Evolutionary conservation across 2,797 vertebrate genomes (phyloP).

Genomic region (Pseudocheirus occidentalis): DNA sequence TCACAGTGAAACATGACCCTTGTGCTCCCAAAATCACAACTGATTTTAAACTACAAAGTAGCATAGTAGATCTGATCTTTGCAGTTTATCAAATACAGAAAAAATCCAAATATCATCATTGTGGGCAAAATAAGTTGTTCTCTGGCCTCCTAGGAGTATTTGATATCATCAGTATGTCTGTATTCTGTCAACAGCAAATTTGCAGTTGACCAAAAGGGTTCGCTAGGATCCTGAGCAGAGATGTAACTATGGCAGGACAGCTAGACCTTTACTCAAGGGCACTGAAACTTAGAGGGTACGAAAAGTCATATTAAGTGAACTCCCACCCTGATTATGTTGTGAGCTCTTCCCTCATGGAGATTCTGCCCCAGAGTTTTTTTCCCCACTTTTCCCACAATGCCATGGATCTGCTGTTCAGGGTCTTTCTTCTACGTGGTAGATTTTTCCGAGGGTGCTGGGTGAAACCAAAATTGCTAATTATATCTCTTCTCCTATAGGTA

Average conservation of each 20-base stretch:
- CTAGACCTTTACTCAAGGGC: not conserved
- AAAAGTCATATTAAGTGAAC: not conserved
- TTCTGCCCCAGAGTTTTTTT: not conserved
- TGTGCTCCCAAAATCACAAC: not conserved
- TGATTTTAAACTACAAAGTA: not conserved
- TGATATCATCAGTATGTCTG: not conserved
- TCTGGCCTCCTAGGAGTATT: not conserved
- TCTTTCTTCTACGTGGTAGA: not conserved
- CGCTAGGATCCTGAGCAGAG: not conserved
- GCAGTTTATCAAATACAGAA: not conserved
- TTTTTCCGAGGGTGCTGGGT: not conserved
- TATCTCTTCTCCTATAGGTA: not conserved
- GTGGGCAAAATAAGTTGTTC: not conserved
- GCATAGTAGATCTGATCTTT: rapidly evolving
- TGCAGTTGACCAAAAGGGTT: not conserved
- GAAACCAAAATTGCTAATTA: not conserved
- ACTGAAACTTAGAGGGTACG: not conserved
- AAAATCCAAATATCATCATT: not conserved
- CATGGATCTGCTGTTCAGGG: not conserved
- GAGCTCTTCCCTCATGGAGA: not conserved
- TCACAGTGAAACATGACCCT: not conserved
- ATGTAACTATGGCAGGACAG: not conserved
- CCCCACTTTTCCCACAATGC: not conserved
- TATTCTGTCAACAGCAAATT: not conserved
- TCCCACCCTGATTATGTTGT: not conserved